Evolutionary conservation across 1,140 invertebrate genomes (phyloP), one percentile per base, ranked within the genome.

Genomic region (Oreohelix idahoensis): DNA sequence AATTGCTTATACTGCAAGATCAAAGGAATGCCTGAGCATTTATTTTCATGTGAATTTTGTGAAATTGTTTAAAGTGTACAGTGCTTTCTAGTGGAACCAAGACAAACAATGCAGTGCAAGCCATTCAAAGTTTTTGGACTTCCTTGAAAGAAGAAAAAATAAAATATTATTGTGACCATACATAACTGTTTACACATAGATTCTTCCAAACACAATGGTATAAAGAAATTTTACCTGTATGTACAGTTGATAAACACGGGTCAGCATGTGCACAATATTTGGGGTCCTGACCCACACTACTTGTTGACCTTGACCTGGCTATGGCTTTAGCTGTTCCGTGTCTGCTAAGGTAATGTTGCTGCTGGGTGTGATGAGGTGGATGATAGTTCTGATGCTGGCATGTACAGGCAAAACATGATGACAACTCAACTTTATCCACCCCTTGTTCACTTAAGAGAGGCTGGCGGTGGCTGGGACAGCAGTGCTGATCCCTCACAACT

Each of bases 171-270:
- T n/a, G n/a, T n/a, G n/a, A n/a, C n/a, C n/a, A n/a, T n/a, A n/a
- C n/a, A n/a, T n/a, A n/a, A n/a, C n/a, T n/a, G n/a, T n/a, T n/a
- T n/a, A n/a, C n/a, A n/a, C n/a, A n/a, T n/a, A n/a, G n/a, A n/a
- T n/a, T n/a, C n/a, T n/a, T n/a, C n/a, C n/a, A n/a, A n/a, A n/a
- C n/a, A n/a, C n/a, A n/a, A n/a, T n/a, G n/a, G n/a, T n/a, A n/a
- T n/a, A n/a, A n/a, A n/a, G n/a, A n/a, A n/a, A n/a, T 4, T 15
- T 77, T 77, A 77, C 75, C 75, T 42, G 75, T 20, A 49, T 77
- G 75, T 58, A 39, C 74, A 49, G 74, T 8, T n/a, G 75, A 77
- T 35, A 58, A 77, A 26, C 1, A 51, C 29, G 75, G n/a, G 2
- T 53, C 75, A 53, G 15, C 11, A 32, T 53, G 49, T 2, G 49